Percentiles rank a stretch among this genome's conserved stretches.
These are phyloP conservation scores for Gymnopithys bicolor DNA, from an alignment of 2,797 vertebrate species.

Conservation along the genomic window DNA sequence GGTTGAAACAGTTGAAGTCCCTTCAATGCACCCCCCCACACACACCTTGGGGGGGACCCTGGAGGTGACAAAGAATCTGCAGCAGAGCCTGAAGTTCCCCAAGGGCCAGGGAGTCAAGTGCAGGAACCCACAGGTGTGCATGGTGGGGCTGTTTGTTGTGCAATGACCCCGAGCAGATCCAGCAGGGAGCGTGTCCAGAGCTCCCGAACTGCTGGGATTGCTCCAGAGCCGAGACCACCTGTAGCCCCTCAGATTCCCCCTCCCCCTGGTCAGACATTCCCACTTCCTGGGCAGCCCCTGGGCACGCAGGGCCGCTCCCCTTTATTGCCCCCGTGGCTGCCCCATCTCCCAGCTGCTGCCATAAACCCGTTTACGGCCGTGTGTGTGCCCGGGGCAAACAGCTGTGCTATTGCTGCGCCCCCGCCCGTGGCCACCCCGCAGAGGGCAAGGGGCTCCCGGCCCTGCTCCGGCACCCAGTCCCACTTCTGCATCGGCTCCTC, in stretches of 20 bases:
- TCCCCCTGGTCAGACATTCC: not conserved
- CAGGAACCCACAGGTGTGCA: accelerated
- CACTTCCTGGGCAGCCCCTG: not conserved
- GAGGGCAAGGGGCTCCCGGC: not conserved
- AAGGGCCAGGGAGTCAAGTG: not conserved
- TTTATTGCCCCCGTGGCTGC: not conserved
- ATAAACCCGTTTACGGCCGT: not conserved
- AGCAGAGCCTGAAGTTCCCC: not conserved
- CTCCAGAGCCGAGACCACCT: not conserved
- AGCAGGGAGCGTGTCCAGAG: not conserved
- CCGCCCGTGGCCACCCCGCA: not conserved
- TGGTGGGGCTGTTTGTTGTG: accelerated
- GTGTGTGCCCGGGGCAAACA: constrained; percentile 42
- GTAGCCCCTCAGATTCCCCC: not conserved
- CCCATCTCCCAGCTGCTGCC: constrained; percentile 61
- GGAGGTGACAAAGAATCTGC: not conserved
- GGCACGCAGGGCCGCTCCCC: not conserved
- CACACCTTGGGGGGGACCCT: accelerated
- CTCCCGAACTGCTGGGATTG: accelerated
- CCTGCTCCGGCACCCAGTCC: not conserved
- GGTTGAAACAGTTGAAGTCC: not conserved
- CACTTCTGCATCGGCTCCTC: no score
- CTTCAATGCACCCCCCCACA: accelerated
- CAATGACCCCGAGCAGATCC: accelerated
- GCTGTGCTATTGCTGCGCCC: not conserved